Conservation (phyloP, 2,113 vertebrate species). For the Pelusios castaneus region DNA sequence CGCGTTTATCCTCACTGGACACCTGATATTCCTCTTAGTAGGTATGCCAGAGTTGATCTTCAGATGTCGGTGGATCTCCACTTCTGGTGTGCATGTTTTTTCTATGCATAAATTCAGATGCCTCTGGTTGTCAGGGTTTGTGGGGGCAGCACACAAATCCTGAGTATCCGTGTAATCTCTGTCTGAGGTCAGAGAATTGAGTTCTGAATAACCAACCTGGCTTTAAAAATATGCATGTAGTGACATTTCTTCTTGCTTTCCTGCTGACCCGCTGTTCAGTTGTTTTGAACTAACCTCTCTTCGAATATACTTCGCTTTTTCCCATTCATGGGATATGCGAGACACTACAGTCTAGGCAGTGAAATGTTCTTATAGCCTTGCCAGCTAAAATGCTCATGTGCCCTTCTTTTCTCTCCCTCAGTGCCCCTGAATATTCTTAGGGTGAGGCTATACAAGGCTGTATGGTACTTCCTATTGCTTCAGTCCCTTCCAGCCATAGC, state of each 20-base stretch:
- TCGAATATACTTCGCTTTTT: background rate
- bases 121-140: background rate
- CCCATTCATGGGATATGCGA: background rate
- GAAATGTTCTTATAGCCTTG: background rate
- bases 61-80: background rate
- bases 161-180: background rate
- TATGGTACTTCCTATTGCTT: background rate
- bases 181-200: background rate
- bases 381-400: background rate
- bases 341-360: background rate
- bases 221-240: background rate
- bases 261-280: background rate
- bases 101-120: background rate
- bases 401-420: background rate
- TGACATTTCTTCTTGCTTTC: background rate
- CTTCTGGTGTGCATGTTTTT: background rate
- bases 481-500: background rate
- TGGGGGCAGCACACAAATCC: background rate
- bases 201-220: background rate
- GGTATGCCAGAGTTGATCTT: constrained; percentile 70
- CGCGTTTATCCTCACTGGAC: constrained; percentile 91
- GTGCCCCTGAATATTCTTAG: background rate
- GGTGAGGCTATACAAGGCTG: background rate
- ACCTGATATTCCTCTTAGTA: constrained; percentile 83
- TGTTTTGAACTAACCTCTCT: background rate